Evolutionary conservation across 2,888 invertebrate genomes (phyloP), one percentile per base, ranked within the genome.

Genomic region (Lathronympha strigana): DNA sequence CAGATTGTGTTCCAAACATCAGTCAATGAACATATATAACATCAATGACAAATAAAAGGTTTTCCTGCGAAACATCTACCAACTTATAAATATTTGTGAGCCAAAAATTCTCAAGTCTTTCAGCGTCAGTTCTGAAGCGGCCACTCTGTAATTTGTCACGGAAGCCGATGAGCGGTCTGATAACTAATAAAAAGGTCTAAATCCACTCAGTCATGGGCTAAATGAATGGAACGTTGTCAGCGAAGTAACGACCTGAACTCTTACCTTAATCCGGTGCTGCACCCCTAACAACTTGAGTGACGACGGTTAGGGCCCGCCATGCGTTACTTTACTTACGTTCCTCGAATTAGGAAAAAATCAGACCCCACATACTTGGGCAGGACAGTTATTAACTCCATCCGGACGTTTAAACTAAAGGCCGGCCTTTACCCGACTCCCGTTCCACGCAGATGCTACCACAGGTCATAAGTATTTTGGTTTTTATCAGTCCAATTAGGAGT

Each of bases 161-260:
- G 38, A 28, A 51, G 28, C 28, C 63, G 68, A 69, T 61, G 69
- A 72, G 66, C 68, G 68, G 67, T 69, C 73, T 73, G 75, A 76
- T 77, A 76, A 69, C 74, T 73, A 76, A 78, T 76, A 76, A 77
- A 63, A 79, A 76, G 72, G 73, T 75, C 68, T 64, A 73, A 75
- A 81, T 74, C 76, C 72, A 78, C 78, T 75, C 74, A 64, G 71
- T 72, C 72, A 70, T 72, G 72, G 72, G 67, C 76, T 71, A 73
- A 76, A 76, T 78, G 74, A 81, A 79, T 73, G 74, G 73, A 76
- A 73, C 71, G 68, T 70, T 53, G 68, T 69, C 55, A 60, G 49
- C 68, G 71, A 76, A 73, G 73, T 66, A 62, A 58, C 60, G 75
- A 77, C 74, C 74, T 76, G 72, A 68, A 74, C 73, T 71, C 73